Conservation (phyloP, 2,797 vertebrate genomes). For the Diceros bicornis region DNA sequence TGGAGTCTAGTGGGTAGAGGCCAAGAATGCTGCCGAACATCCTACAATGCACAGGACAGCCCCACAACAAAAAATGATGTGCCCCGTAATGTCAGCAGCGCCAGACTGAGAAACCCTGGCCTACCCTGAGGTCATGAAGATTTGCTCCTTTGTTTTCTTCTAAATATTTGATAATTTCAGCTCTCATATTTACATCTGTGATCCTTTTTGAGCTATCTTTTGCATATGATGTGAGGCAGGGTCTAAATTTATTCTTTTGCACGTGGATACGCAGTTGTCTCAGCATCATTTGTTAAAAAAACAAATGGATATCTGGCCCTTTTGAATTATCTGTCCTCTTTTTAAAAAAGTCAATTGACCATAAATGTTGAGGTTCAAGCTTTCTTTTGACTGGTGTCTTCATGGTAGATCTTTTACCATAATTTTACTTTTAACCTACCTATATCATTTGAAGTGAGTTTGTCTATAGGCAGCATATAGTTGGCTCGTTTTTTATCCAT, state of each 20-base stretch:
- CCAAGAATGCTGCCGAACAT: neutral
- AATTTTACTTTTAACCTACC: slow-evolving; percentile 21
- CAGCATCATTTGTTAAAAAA: neutral
- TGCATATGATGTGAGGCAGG: neutral
- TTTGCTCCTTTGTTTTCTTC: neutral
- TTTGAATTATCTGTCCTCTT: neutral
- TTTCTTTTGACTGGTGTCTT: neutral
- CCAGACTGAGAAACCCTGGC: neutral
- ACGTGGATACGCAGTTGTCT: neutral
- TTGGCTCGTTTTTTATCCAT: neutral
- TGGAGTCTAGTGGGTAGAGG: neutral
- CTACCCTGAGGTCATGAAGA: neutral
- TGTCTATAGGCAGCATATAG: neutral
- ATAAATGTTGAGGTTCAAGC: neutral
- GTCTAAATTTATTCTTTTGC: neutral
- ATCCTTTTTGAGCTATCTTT: slow-evolving; percentile 1
- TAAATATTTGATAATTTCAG: neutral
- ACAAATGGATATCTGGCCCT: neutral
- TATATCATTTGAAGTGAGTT: neutral
- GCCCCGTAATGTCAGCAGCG: neutral
- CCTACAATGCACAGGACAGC: neutral
- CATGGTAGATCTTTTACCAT: neutral
- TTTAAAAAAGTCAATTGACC: neutral
- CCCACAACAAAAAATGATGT: neutral
- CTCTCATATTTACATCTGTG: neutral